Conservation (phyloP, 2,797 vertebrate species). For the Cuniculus paca region DNA sequence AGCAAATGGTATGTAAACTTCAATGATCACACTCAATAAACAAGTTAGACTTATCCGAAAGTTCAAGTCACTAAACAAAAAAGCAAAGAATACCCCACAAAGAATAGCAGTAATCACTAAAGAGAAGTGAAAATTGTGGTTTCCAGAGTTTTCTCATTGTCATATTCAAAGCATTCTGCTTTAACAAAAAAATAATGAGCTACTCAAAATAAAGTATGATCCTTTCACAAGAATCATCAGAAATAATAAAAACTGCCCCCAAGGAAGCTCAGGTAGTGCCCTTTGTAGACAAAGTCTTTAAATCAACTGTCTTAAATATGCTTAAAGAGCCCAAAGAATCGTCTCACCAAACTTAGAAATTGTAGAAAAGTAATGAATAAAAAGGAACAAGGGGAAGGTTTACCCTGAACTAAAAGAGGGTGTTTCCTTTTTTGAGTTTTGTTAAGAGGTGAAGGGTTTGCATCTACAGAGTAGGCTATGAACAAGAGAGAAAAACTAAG, state of each 20-base stretch:
- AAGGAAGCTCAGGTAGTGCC: neutral
- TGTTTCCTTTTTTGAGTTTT: neutral
- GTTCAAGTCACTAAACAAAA: neutral
- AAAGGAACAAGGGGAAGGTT: neutral
- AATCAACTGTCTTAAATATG: neutral
- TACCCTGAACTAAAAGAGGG: neutral
- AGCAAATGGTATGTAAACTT: neutral
- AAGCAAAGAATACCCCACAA: neutral
- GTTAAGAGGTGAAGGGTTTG: neutral
- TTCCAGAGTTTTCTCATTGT: neutral
- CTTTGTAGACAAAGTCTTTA: neutral
- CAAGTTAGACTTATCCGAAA: neutral
- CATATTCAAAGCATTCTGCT: neutral
- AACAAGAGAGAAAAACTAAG: neutral
- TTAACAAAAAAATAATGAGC: neutral
- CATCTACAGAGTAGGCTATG: neutral
- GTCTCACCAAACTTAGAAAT: neutral
- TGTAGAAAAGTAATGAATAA: neutral
- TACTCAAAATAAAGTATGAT: neutral
- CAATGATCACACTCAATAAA: neutral
- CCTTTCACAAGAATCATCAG: neutral
- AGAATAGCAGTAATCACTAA: neutral
- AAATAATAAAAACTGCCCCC: neutral
- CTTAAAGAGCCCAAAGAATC: neutral
- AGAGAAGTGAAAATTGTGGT: neutral